A percentile compares a stretch with the other conserved stretches of the same genome.
Evolutionary conservation across 1,140 invertebrate genomes (phyloP).

Genomic region (Steinernema khuongi): DNA sequence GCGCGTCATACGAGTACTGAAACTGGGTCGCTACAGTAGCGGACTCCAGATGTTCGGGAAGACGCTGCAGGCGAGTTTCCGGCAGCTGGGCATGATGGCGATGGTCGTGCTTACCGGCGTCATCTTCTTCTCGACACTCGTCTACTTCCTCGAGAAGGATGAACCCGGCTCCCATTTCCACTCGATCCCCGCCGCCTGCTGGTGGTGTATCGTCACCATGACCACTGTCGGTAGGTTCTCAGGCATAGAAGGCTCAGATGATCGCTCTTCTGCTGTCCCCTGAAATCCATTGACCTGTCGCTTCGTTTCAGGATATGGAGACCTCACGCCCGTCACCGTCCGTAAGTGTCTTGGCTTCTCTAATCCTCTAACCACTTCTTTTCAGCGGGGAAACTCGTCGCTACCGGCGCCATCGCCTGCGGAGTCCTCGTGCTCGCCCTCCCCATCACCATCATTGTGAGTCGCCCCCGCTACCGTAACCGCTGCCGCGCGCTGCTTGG

Average conservation of each 20-base stretch:
- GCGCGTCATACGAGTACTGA: conserved; percentile 47
- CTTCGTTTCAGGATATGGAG: conserved; percentile 31
- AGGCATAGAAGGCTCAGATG: background rate
- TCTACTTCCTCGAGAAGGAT: conserved; percentile 58
- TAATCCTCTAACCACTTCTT: background rate
- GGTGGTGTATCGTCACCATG: conserved; percentile 54
- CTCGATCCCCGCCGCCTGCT: conserved; percentile 58
- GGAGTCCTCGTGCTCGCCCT: conserved; percentile 54
- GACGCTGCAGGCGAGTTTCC: conserved; percentile 46
- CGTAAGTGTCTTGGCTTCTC: conserved; percentile 25
- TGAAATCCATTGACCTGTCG: background rate
- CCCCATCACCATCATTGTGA: conserved; percentile 58
- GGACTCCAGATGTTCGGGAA: conserved; percentile 52
- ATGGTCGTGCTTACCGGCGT: conserved; percentile 53
- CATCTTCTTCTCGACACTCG: conserved; percentile 55
- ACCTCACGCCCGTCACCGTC: conserved; percentile 37
- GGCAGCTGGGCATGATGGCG: conserved; percentile 52
- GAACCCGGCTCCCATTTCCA: conserved; percentile 46
- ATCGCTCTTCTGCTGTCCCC: background rate
- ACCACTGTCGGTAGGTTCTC: conserved; percentile 47
- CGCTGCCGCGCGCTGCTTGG: background rate
- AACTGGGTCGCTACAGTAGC: conserved; percentile 45
- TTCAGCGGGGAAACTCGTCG: conserved; percentile 50
- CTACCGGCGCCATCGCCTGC: conserved; percentile 50
- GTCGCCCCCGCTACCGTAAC: conserved; percentile 19